These are phyloP conservation scores for Drosophila quadrilineata DNA, from an alignment of 1,140 invertebrate genomes.

Conservation along the genomic window DNA sequence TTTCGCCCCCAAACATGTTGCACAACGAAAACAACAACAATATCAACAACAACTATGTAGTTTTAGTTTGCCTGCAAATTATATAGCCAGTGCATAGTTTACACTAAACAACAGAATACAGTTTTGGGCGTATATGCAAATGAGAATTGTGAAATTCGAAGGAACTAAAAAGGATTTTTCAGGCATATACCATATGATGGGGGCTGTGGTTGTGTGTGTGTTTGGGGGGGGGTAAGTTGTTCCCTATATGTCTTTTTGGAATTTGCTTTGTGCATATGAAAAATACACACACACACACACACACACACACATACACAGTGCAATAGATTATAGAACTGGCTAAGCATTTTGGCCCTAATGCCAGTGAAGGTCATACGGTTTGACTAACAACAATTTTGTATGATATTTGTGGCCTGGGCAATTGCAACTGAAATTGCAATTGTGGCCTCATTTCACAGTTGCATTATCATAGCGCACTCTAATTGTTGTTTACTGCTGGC, in stretches of 20 bases:
- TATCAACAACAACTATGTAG: conserved; percentile 9
- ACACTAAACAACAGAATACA: conserved; percentile 10
- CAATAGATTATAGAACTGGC: conserved; percentile 1
- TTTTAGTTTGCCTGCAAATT: conserved; percentile 33
- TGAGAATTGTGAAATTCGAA: conserved; percentile 40
- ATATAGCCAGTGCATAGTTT: conserved; percentile 35
- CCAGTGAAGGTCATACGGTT: conserved; percentile 33
- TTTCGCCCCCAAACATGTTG: conserved; percentile 42
- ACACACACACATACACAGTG: background rate
- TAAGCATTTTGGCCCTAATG: conserved; percentile 52
- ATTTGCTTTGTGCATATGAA: conserved; percentile 52
- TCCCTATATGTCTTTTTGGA: conserved; percentile 35
- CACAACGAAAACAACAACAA: conserved; percentile 1
- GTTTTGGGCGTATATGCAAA: conserved; percentile 62
- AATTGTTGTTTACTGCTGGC: conserved; percentile 58
- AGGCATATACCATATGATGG: too few relatives aligned
- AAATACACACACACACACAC: conserved; percentile 13
- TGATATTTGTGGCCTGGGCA: conserved; percentile 27
- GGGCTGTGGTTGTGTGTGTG: too few relatives aligned
- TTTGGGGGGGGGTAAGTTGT: conserved; percentile 1
- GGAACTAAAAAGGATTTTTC: conserved; percentile 53
- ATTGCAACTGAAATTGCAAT: conserved; percentile 46
- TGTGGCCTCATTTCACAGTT: conserved; percentile 41
- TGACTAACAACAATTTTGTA: conserved; percentile 53
- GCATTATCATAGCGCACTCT: conserved; percentile 53